phyloP scores from a whole-genome alignment of 2,888 invertebrate species.

The Hoplodrina ambigua region DNA sequence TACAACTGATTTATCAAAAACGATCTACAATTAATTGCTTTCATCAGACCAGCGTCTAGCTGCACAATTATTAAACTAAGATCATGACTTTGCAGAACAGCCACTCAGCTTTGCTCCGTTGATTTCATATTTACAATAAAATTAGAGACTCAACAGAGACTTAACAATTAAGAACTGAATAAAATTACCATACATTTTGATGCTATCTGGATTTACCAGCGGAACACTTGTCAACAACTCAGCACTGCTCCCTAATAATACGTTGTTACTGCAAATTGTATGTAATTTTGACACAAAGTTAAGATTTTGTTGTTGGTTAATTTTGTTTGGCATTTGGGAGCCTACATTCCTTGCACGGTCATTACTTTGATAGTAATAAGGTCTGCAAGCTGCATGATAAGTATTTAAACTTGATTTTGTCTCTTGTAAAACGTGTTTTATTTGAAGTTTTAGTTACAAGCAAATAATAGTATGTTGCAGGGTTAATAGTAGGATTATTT shows the following conservation, averaged over 20 bases:
- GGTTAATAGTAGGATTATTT: not conserved
- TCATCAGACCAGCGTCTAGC: constrained; percentile 33
- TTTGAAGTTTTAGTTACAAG: not conserved
- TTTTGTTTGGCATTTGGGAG: constrained; percentile 48
- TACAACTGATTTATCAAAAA: constrained; percentile 7
- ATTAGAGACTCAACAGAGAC: constrained; percentile 55
- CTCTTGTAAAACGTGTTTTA: not conserved
- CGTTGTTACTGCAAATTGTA: constrained; percentile 58
- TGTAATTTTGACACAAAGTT: constrained; percentile 52
- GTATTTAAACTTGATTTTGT: constrained; percentile 16
- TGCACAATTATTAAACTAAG: constrained; percentile 37
- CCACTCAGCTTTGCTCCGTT: constrained; percentile 40
- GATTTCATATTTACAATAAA: constrained; percentile 57
- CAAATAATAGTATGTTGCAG: not conserved
- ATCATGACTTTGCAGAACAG: constrained; percentile 48
- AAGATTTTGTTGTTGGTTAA: constrained; percentile 38
- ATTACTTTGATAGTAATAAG: constrained; percentile 24
- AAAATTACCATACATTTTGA: constrained; percentile 73
- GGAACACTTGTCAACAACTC: constrained; percentile 69
- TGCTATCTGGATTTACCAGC: constrained; percentile 68
- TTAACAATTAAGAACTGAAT: constrained; percentile 73
- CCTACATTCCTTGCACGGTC: constrained; percentile 40
- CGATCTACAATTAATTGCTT: constrained; percentile 31
- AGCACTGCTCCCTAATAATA: constrained; percentile 59
- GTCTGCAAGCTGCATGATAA: constrained; percentile 9